Conservation (phyloP, 2,797 vertebrate genomes). For the Botia almorhae region DNA sequence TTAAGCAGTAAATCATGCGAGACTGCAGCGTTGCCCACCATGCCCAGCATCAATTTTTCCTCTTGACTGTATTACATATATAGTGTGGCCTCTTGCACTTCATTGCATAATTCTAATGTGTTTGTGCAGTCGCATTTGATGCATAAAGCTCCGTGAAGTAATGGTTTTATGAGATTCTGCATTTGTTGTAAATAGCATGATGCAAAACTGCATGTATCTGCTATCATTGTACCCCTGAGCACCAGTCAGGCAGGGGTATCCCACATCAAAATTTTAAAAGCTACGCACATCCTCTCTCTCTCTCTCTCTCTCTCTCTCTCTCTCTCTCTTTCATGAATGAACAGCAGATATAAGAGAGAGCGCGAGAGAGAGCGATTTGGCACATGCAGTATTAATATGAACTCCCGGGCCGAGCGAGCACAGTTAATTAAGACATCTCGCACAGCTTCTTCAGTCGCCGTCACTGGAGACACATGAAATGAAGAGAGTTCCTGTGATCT, state of each 20-base stretch:
- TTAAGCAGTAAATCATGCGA: background rate
- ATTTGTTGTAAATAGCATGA: background rate
- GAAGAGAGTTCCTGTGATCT: slow-evolving; percentile 70
- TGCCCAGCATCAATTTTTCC: background rate
- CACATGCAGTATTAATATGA: slow-evolving; percentile 40
- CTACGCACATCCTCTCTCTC: slow-evolving; percentile 30
- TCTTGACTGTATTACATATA: background rate
- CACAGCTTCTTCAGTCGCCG: slow-evolving; percentile 57
- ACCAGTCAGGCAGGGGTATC: background rate
- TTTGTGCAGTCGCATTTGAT: background rate
- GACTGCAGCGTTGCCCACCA: too few species aligned
- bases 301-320: too few species aligned
- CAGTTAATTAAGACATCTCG: slow-evolving; percentile 58
- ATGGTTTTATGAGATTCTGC: slow-evolving; percentile 1
- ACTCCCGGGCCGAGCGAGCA: slow-evolving; percentile 47
- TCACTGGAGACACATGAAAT: slow-evolving; percentile 61
- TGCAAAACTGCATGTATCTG: background rate
- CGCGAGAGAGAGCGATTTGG: slow-evolving; percentile 32
- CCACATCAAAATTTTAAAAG: slow-evolving; percentile 41
- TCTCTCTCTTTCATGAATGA: slow-evolving; percentile 30
- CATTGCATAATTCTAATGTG: background rate
- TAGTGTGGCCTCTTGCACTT: background rate
- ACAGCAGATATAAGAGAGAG: slow-evolving; percentile 48
- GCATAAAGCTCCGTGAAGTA: background rate
- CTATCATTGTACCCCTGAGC: background rate